A percentile compares a stretch with the other conserved stretches of the same genome.
These are phyloP conservation scores for Serripes groenlandicus DNA, from an alignment of 2,888 invertebrate species.

Conservation along the genomic window DNA sequence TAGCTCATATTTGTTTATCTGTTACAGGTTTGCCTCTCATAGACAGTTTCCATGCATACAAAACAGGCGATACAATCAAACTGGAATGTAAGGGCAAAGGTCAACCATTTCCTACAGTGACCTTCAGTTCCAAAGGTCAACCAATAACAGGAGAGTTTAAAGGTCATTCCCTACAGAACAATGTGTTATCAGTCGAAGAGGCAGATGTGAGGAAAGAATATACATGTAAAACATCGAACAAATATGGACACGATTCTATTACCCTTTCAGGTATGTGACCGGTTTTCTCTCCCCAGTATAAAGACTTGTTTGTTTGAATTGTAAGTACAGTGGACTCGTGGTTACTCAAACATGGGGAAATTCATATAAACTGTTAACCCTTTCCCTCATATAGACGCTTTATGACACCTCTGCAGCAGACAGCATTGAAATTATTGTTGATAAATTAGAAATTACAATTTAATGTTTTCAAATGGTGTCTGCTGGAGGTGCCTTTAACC, in stretches of 20 bases:
- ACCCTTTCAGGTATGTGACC: constrained; percentile 47
- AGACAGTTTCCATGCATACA: constrained; percentile 33
- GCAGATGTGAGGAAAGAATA: constrained; percentile 30
- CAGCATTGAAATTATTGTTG: no score
- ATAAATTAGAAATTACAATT: no score
- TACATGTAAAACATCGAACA: constrained; percentile 53
- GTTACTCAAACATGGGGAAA: no score
- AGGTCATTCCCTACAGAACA: constrained; percentile 49
- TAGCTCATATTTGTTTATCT: not conserved
- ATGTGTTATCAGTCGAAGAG: constrained; percentile 33
- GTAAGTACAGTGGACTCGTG: no score
- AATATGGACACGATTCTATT: constrained; percentile 32
- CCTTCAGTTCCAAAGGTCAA: constrained; percentile 52
- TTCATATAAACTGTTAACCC: no score
- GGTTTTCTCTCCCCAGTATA: no score
- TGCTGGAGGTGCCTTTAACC: no score
- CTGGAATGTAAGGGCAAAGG: constrained; percentile 47
- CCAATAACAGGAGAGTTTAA: constrained; percentile 34
- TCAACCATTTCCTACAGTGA: constrained; percentile 49
- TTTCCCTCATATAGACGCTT: no score
- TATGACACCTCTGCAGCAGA: no score
- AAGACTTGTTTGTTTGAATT: no score
- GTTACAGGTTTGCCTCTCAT: constrained; percentile 56
- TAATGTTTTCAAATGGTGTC: no score
- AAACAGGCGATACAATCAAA: constrained; percentile 26